Evolutionary conservation across 2,113 vertebrate genomes (phyloP).

Genomic region (Chamaetylas fuelleborni): DNA sequence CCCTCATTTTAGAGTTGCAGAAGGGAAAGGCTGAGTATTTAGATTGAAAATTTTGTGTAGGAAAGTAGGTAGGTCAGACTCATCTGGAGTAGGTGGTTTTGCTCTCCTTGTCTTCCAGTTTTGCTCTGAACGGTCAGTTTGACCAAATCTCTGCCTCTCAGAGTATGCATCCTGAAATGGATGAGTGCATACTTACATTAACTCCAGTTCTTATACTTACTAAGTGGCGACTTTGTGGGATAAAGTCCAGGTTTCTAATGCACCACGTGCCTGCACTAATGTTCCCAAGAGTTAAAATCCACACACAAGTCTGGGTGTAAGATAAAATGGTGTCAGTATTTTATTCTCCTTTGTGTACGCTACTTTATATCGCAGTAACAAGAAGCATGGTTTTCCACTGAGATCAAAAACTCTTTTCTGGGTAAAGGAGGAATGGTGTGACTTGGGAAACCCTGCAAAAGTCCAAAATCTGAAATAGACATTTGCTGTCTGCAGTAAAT

Average conservation of each 20-base stretch:
- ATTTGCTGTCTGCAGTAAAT: neutral
- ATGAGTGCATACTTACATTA: fast-evolving
- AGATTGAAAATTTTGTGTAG: neutral
- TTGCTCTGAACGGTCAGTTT: neutral
- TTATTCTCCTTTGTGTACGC: neutral
- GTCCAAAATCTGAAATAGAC: neutral
- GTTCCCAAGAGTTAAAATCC: neutral
- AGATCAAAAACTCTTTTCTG: neutral
- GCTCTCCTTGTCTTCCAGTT: neutral
- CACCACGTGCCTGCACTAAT: neutral
- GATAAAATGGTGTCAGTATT: neutral
- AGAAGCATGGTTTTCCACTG: neutral
- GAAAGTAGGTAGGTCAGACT: neutral
- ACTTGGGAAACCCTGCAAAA: neutral
- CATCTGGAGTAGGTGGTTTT: neutral
- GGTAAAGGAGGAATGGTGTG: neutral
- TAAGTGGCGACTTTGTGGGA: neutral
- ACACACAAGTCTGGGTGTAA: neutral
- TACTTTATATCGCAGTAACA: neutral
- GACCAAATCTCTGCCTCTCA: neutral
- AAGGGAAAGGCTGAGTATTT: neutral
- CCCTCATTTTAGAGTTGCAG: neutral
- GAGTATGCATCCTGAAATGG: neutral
- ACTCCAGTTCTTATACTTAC: neutral
- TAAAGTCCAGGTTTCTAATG: neutral